Conservation (phyloP, 1,140 invertebrate genomes). For the Linepithema humile region DNA sequence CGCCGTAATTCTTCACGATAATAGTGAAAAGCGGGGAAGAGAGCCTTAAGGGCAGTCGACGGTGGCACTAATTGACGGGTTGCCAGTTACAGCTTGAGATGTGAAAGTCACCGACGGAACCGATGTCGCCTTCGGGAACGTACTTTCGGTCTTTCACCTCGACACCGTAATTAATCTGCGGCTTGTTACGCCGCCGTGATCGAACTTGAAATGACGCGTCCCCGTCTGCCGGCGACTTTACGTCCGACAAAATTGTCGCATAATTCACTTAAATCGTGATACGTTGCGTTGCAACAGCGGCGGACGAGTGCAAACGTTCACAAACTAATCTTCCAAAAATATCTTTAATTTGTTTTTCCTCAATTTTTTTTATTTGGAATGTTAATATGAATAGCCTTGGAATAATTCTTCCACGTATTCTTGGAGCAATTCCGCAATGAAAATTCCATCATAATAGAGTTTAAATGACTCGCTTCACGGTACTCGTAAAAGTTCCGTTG, state of each 20-base stretch:
- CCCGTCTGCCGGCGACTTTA: not conserved
- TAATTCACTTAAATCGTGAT: not conserved
- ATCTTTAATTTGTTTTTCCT: not conserved
- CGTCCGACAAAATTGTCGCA: not conserved
- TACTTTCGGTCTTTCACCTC: conserved; percentile 68
- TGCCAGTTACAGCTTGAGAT: conserved; percentile 64
- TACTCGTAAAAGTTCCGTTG: not conserved
- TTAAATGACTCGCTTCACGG: not conserved
- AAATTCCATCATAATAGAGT: not conserved
- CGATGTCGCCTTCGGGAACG: conserved; percentile 66
- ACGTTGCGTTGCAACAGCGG: not conserved
- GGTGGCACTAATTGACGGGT: conserved; percentile 71
- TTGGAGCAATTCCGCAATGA: not conserved
- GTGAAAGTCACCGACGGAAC: conserved; percentile 67
- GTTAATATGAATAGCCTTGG: not conserved
- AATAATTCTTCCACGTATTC: not conserved
- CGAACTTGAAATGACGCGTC: conserved; percentile 44
- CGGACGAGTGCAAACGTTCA: too few species aligned
- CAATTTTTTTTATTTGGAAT: conserved; percentile 8
- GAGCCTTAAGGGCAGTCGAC: conserved; percentile 66
- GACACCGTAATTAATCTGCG: conserved; percentile 70
- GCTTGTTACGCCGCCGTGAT: conserved; percentile 63
- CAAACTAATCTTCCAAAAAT: not conserved
- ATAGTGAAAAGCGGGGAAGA: conserved; percentile 62
- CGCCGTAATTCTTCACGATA: conserved; percentile 66